Evolutionary conservation across 37 sponge, comb jelly and placozoan genomes (phyloP), one percentile per base, ranked within the genome.

Genomic region (Halisarca cf. caerulea): DNA sequence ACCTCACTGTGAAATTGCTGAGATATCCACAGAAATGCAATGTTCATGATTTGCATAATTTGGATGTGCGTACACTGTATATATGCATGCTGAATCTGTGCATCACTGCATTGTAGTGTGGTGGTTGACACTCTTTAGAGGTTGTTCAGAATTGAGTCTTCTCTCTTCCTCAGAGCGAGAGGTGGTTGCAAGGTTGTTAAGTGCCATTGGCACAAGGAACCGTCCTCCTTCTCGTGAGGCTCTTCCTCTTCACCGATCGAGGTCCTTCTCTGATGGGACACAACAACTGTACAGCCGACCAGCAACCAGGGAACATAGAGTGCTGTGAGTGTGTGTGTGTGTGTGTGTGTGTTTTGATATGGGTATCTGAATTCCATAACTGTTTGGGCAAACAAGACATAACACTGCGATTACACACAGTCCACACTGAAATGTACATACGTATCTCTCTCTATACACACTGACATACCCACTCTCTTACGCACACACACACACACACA

Each of bases 131-230:
- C 35, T 7, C 8, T 83, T 9, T 60, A 36, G 9, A 6, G 8
- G 66, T 14, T 64, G 25, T 32, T 32, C 7, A 64, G 25, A 33
- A 5, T 55, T 15, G 58, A 11, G 32, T 25, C 9, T n/a, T n/a
- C n/a, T n/a, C n/a, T n/a, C n/a, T n/a, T n/a, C n/a, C 3, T 45
- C 83, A 92, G 93, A 92, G 45, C 79, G 86, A 24, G 89, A 92
- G 0, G 93, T 92, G 23, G 93, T 89, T 23, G 85, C 87, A 14
- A 82, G 89, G 34, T 89, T 92, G 20, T 92, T 92, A 15, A 89
- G 89, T 39, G 82, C 89, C 37, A 84, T 92, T 28, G 93, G 93
- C 0, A 79, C 17, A 58, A 77, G 92, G 57, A 69, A 81, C 34
- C 66, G 92, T 0, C 81, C 88, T 36, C 34, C 35, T 6, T 88